Evolutionary conservation across 2,797 vertebrate genomes (phyloP).

Genomic region (Vespertilio murinus): DNA sequence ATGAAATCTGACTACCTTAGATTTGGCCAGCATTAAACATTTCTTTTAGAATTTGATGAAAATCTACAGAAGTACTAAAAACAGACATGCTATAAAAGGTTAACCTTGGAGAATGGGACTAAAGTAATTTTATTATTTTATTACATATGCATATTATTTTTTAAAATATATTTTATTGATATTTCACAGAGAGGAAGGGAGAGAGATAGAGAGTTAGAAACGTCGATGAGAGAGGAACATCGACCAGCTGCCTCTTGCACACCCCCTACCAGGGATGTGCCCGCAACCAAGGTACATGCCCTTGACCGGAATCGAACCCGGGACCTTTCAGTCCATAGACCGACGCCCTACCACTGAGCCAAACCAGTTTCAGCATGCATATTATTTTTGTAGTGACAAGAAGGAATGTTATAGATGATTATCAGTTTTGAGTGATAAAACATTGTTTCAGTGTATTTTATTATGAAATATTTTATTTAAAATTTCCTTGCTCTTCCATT

Average conservation of each 20-base stretch:
- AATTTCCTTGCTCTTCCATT: not conserved
- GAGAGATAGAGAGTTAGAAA: no score
- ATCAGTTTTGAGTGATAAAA: not conserved
- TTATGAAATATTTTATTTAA: constrained; percentile 9
- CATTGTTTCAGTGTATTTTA: not conserved
- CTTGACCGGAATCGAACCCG: no score
- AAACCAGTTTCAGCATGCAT: no score
- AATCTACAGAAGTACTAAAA: not conserved
- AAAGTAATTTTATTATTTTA: not conserved
- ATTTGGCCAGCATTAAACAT: not conserved
- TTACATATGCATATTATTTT: not conserved
- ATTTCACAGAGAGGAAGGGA: no score
- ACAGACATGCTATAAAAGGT: not conserved
- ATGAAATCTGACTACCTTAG: not conserved
- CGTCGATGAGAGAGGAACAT: no score
- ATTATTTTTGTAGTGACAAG: not conserved
- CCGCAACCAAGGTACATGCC: no score
- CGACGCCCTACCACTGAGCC: no score
- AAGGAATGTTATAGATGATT: not conserved
- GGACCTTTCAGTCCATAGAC: no score
- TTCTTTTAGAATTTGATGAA: not conserved
- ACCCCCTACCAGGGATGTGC: no score
- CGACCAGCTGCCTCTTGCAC: no score
- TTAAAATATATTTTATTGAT: no score
- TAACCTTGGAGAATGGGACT: not conserved